A percentile compares a stretch with the other conserved stretches of the same genome.
These are phyloP conservation scores for Leptobrachium ailaonicum DNA, from an alignment of 2,113 vertebrate genomes.

Conservation along the genomic window DNA sequence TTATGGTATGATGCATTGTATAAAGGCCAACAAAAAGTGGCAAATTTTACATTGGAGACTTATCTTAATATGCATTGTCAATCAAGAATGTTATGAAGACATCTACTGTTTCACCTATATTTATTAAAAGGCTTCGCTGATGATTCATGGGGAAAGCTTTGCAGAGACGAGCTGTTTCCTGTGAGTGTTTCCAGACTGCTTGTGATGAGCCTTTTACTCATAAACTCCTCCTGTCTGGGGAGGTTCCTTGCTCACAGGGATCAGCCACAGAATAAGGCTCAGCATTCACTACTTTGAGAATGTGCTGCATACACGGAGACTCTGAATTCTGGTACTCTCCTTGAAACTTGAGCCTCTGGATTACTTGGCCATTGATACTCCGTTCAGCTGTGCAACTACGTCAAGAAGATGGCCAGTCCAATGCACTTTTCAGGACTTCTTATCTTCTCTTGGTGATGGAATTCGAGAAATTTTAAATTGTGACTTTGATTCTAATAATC, in stretches of 20 bases:
- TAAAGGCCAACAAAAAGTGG: too few relatives aligned
- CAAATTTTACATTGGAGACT: too few relatives aligned
- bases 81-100: conserved; percentile 14
- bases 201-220: conserved; percentile 28
- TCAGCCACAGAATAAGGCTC: not conserved
- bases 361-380: not conserved
- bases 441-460: too few relatives aligned
- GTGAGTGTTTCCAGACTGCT: conserved; percentile 33
- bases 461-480: too few relatives aligned
- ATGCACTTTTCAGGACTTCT: too few relatives aligned
- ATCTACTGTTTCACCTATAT: too few relatives aligned
- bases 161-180: conserved; percentile 33
- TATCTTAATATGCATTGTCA: not conserved
- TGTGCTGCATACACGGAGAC: not conserved
- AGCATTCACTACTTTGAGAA: not conserved
- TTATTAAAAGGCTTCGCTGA: not conserved
- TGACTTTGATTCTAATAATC: too few relatives aligned
- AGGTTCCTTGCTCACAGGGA: conserved; percentile 20
- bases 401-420: too few relatives aligned
- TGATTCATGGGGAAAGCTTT: conserved; percentile 26
- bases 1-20: too few relatives aligned
- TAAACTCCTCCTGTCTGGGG: conserved; percentile 34
- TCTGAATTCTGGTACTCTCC: not conserved
- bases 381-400: not conserved
- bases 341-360: conserved; percentile 12